Conservation (phyloP, 1,140 invertebrate genomes). For the Bicyclus anynana region DNA sequence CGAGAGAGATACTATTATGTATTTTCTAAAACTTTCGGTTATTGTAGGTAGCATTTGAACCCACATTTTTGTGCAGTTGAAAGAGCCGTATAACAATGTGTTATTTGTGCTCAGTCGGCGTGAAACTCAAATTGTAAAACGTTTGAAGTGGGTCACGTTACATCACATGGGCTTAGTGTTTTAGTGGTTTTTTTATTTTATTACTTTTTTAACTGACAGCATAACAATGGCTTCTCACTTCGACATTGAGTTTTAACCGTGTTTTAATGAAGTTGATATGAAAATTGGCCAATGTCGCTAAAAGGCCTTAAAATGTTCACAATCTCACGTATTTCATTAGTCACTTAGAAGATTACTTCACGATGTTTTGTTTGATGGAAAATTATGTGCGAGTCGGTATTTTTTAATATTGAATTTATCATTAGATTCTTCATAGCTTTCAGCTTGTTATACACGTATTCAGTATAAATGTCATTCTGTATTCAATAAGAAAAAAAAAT, state of each 20-base stretch:
- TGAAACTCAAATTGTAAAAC: conserved; percentile 12
- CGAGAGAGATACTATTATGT: no score
- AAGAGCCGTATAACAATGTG: conserved; percentile 2
- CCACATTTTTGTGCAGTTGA: neutral
- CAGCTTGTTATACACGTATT: no score
- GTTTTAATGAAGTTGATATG: no score
- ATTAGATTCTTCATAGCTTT: no score
- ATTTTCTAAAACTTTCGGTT: conserved; percentile 8
- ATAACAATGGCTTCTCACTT: neutral
- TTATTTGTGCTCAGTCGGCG: conserved; percentile 4
- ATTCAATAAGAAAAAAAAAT: no score
- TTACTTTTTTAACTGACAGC: conserved; percentile 2
- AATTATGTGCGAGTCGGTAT: no score
- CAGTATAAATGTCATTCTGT: no score
- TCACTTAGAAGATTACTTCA: neutral
- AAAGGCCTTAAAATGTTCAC: neutral
- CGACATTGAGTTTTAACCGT: neutral
- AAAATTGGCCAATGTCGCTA: neutral
- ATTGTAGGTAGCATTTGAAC: conserved; percentile 1
- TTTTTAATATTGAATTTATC: no score
- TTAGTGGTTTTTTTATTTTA: neutral
- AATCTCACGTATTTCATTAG: neutral
- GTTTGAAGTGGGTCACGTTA: conserved; percentile 12
- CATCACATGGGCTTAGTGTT: conserved; percentile 5
- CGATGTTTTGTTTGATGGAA: neutral